phyloP scores from a whole-genome alignment of 2,888 invertebrate genomes.

The Amphipyra tragopoginis region DNA sequence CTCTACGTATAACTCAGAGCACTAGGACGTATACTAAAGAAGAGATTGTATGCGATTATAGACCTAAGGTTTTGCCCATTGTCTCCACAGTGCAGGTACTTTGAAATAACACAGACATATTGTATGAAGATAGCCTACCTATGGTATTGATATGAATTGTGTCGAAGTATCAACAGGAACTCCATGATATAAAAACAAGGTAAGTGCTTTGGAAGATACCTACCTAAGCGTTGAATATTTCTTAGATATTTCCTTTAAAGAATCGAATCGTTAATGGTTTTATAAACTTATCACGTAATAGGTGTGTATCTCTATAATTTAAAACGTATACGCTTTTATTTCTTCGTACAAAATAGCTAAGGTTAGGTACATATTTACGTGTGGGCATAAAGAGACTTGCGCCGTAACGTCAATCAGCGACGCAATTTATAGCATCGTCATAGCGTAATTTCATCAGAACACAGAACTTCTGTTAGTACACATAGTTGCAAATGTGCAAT shows the following conservation, averaged over 20 bases:
- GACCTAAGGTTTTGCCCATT: slow-evolving; percentile 8
- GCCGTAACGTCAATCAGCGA: slow-evolving; percentile 67
- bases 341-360: slow-evolving; percentile 41
- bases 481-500: slow-evolving; percentile 73
- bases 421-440: slow-evolving; percentile 45
- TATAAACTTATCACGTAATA: slow-evolving; percentile 26
- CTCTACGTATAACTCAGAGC: no score
- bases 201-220: background rate
- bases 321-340: slow-evolving; percentile 34
- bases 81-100: slow-evolving; percentile 4
- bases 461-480: slow-evolving; percentile 39
- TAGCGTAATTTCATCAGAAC: slow-evolving; percentile 30
- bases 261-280: slow-evolving; percentile 11
- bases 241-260: slow-evolving; percentile 3
- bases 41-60: background rate
- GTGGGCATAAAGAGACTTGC: slow-evolving; percentile 66
- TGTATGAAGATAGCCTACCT: background rate
- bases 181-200: slow-evolving; percentile 11
- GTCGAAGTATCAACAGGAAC: slow-evolving; percentile 15
- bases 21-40: no score
- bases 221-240: background rate
- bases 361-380: slow-evolving; percentile 42
- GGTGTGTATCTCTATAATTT: slow-evolving; percentile 35
- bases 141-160: slow-evolving; percentile 16
- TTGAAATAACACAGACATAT: slow-evolving; percentile 16